Conservation (phyloP, 2,888 invertebrate species). For the Drosophila recens region DNA sequence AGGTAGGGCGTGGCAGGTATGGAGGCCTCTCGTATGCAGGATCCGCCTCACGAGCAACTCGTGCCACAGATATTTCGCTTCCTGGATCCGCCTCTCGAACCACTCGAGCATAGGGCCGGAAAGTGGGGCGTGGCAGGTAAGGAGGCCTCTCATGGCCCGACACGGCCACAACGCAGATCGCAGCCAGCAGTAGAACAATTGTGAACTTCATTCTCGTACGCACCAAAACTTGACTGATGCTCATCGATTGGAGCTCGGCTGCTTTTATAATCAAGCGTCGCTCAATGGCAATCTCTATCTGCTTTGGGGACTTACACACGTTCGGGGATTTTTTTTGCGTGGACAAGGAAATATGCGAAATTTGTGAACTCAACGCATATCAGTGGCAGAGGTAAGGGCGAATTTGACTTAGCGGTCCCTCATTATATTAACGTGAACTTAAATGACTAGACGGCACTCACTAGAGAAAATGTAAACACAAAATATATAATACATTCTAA, state of each 20-base stretch:
- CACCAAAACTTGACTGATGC: constrained; percentile 30
- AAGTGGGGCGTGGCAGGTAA: constrained; percentile 31
- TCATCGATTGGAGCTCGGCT: neutral
- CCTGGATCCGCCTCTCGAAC: constrained; percentile 30
- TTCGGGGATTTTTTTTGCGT: neutral
- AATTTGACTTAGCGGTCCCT: too few relatives aligned
- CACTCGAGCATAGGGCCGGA: constrained; percentile 23
- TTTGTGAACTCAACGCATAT: neutral
- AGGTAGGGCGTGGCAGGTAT: constrained; percentile 15
- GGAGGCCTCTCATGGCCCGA: constrained; percentile 26
- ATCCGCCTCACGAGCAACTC: constrained; percentile 21
- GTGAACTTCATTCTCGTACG: constrained; percentile 35
- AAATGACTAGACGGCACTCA: too few relatives aligned
- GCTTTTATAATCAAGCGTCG: constrained; percentile 29
- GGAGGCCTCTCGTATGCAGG: constrained; percentile 16
- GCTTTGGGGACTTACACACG: neutral
- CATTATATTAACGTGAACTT: too few relatives aligned
- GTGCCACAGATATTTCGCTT: constrained; percentile 2
- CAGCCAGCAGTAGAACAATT: constrained; percentile 30
- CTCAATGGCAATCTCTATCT: too few relatives aligned
- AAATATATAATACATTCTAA: neutral
- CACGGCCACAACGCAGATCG: constrained; percentile 25
- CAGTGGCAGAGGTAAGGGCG: neutral
- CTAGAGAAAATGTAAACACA: too few relatives aligned
- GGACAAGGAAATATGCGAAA: neutral